phyloP scores from a whole-genome alignment of 1,140 invertebrate species.

The Oedothorax gibbosus region DNA sequence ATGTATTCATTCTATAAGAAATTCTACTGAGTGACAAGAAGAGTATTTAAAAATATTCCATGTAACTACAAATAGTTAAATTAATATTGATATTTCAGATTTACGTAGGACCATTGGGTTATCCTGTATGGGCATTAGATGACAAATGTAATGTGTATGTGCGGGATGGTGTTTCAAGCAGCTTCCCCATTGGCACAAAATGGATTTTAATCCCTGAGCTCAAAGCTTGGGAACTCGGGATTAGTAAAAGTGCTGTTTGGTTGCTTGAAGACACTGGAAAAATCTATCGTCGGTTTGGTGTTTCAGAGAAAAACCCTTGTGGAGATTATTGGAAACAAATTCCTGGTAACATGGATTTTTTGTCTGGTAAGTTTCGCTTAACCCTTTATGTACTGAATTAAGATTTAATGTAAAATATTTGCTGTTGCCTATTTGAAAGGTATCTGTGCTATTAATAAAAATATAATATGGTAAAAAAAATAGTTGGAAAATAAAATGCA shows the following conservation, averaged over 20 bases:
- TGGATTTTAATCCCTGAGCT: slow-evolving; percentile 73
- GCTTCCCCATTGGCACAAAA: slow-evolving; percentile 71
- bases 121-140: slow-evolving; percentile 74
- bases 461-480: too few relatives aligned
- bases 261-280: slow-evolving; percentile 70
- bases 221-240: slow-evolving; percentile 70
- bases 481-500: too few relatives aligned
- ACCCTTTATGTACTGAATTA: too few relatives aligned
- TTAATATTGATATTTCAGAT: slow-evolving; percentile 65
- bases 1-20: too few relatives aligned
- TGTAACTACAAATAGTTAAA: too few relatives aligned
- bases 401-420: too few relatives aligned
- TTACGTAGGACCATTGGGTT: slow-evolving; percentile 70
- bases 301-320: slow-evolving; percentile 70
- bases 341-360: slow-evolving; percentile 68
- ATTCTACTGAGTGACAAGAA: too few relatives aligned
- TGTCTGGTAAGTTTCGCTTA: slow-evolving; percentile 69
- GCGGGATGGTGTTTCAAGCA: slow-evolving; percentile 71
- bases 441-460: too few relatives aligned
- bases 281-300: slow-evolving; percentile 71
- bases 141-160: slow-evolving; percentile 71
- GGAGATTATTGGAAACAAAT: slow-evolving; percentile 74
- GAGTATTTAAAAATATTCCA: too few relatives aligned
- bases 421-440: too few relatives aligned
- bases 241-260: slow-evolving; percentile 72